These are phyloP conservation scores for Diplogasteroides magnus DNA, from an alignment of 1,140 invertebrate genomes.

Conservation along the genomic window DNA sequence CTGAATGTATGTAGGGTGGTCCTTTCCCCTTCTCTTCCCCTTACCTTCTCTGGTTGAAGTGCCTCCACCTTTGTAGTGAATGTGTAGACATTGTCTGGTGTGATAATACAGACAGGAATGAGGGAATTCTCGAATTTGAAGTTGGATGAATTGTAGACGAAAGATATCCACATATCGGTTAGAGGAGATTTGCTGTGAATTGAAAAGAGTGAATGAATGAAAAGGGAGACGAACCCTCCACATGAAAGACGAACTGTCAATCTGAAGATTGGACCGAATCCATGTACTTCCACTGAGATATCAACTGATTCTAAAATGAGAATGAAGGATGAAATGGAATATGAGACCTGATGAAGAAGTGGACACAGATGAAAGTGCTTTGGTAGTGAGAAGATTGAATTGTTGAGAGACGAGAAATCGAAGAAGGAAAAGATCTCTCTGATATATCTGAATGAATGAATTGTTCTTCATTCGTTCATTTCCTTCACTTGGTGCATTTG, in stretches of 20 bases:
- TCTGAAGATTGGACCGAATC: not conserved
- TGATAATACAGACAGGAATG: not conserved
- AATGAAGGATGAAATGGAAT: too few relatives aligned
- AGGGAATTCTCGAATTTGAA: not conserved
- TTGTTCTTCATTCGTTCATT: not conserved
- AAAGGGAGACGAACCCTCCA: not conserved
- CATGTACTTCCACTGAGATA: not conserved
- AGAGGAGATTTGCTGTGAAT: not conserved
- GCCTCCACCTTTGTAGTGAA: conserved; percentile 1
- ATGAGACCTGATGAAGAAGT: not conserved
- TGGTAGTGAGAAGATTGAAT: not conserved
- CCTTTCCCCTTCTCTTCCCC: too few relatives aligned
- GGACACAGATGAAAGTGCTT: not conserved
- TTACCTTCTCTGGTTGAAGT: conserved; percentile 6
- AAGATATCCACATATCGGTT: not conserved
- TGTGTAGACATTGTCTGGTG: conserved; percentile 6
- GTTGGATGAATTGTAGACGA: not conserved
- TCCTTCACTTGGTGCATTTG: not conserved
- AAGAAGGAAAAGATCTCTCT: not conserved
- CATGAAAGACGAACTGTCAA: not conserved
- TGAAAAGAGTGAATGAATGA: not conserved
- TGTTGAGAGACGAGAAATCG: not conserved
- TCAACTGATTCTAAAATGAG: not conserved
- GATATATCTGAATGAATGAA: not conserved
- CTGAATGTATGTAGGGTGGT: not conserved